These are phyloP conservation scores for Aptenodytes patagonicus DNA, from an alignment of 2,113 vertebrate genomes.

Conservation along the genomic window DNA sequence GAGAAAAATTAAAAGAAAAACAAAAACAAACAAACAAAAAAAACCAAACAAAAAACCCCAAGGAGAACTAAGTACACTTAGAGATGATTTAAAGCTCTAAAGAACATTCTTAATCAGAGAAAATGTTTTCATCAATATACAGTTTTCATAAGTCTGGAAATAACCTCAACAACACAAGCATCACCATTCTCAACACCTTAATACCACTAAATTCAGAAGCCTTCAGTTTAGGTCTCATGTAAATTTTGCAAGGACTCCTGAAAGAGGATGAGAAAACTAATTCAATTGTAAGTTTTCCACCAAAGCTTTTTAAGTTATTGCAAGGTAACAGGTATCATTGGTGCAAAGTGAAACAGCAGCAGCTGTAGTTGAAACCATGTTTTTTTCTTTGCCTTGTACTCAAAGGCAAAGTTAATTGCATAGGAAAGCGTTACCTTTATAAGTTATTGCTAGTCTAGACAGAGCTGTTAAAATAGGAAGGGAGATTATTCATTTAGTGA, in stretches of 20 bases:
- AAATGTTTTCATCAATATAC: not conserved
- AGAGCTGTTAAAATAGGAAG: not conserved
- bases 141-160: not conserved
- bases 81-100: not conserved
- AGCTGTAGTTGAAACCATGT: not conserved
- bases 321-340: fast-evolving
- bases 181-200: not conserved
- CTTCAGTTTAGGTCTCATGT: not conserved
- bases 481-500: not conserved
- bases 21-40: not conserved
- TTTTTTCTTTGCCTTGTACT: not conserved
- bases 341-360: not conserved
- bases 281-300: not conserved
- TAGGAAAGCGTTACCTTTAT: fast-evolving
- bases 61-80: not conserved
- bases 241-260: not conserved
- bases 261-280: not conserved
- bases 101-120: not conserved
- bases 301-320: not conserved
- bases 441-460: not conserved
- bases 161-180: not conserved
- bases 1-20: not conserved
- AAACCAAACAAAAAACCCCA: not conserved
- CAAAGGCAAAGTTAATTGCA: not conserved
- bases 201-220: not conserved